Conservation (phyloP, 2,888 invertebrate species). For the Ceriagrion tenellum region DNA sequence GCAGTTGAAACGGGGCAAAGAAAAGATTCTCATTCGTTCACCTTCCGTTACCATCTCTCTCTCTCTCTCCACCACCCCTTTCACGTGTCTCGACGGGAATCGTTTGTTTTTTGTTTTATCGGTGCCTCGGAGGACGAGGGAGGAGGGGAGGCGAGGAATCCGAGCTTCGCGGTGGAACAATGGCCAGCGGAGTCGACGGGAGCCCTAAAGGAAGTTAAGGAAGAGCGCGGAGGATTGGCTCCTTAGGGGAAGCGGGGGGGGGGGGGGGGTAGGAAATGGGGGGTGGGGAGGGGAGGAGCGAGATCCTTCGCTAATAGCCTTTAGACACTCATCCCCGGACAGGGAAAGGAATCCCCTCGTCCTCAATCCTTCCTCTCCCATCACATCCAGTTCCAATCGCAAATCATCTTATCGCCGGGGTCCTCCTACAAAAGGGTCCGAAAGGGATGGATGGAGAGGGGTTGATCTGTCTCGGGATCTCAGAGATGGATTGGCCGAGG, state of each 20-base stretch:
- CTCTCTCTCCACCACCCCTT: neutral
- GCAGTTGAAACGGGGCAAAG: too few relatives aligned
- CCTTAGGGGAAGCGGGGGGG: neutral
- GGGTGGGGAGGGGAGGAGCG: neutral
- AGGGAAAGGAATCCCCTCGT: neutral
- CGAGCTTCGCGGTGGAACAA: neutral
- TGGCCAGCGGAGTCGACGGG: neutral
- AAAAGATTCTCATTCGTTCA: constrained; percentile 1
- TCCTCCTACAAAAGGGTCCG: neutral
- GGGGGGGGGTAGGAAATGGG: neutral
- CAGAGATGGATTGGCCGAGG: neutral
- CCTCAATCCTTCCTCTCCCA: neutral
- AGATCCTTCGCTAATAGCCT: constrained; percentile 33
- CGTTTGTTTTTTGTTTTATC: constrained; percentile 32
- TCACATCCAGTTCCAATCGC: neutral
- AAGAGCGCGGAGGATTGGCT: neutral
- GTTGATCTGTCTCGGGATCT: constrained; percentile 20
- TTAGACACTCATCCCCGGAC: constrained; percentile 25
- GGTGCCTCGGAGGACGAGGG: neutral
- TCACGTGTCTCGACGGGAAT: neutral
- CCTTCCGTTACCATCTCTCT: constrained; percentile 11
- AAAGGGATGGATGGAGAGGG: neutral
- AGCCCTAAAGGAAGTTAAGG: neutral
- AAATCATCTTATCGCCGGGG: constrained; percentile 27
- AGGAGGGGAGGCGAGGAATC: neutral